These are phyloP conservation scores for Gasterosteus aculeatus DNA, from an alignment of 2,113 vertebrate genomes.

Conservation along the genomic window DNA sequence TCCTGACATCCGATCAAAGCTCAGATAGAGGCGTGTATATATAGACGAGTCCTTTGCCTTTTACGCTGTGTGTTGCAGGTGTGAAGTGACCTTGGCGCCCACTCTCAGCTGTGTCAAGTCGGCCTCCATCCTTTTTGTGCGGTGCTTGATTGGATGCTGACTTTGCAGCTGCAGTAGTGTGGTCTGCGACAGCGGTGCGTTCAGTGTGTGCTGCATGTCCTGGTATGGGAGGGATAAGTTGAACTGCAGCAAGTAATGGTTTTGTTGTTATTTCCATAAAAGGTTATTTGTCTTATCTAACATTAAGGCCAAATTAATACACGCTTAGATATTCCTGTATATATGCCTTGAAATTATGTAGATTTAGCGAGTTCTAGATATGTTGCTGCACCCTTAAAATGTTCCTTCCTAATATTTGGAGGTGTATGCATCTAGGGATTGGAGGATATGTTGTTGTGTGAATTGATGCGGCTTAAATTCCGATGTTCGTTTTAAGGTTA, in stretches of 20 bases:
- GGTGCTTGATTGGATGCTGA: background rate
- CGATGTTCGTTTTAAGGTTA: background rate
- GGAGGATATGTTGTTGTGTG: background rate
- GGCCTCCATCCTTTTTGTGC: slow-evolving; percentile 51
- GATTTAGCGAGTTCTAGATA: background rate
- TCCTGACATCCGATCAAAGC: slow-evolving; percentile 2
- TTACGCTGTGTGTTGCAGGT: slow-evolving; percentile 55
- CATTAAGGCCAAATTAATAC: background rate
- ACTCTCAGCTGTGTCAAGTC: slow-evolving; percentile 43
- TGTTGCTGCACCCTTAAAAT: background rate
- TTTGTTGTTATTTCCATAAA: background rate
- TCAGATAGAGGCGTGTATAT: slow-evolving; percentile 35
- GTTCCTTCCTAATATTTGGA: background rate
- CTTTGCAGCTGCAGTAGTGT: slow-evolving; percentile 11
- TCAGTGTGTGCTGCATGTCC: background rate
- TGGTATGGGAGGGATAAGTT: background rate
- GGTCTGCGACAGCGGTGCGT: background rate
- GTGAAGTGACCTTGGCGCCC: slow-evolving; percentile 46
- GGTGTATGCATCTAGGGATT: background rate
- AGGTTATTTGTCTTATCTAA: background rate
- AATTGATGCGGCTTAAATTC: background rate
- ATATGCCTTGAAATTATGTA: background rate
- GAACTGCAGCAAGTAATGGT: background rate
- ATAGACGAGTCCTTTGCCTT: slow-evolving; percentile 53
- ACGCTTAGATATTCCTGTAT: background rate